Percentiles rank a stretch among this genome's conserved stretches.
phyloP scores from a whole-genome alignment of 2,113 vertebrate species.

The Zosterops hypoxanthus region DNA sequence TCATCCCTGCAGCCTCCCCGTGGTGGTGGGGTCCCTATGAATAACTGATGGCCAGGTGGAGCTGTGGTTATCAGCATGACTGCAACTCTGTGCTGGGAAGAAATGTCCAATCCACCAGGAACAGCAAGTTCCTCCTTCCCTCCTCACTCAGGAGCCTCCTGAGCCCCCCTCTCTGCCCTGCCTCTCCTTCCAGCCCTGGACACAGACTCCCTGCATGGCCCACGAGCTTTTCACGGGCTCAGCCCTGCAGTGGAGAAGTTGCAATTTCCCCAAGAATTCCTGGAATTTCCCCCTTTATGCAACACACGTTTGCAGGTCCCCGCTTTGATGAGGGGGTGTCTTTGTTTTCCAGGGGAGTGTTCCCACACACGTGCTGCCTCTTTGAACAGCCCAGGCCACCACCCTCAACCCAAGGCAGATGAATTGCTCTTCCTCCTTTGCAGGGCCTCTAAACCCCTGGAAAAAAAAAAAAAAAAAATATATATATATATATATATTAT shows the following conservation, averaged over 20 bases:
- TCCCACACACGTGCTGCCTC: constrained; percentile 47
- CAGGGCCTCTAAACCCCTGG: background rate
- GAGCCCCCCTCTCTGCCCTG: accelerated
- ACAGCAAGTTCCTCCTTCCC: background rate
- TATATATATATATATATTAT: background rate
- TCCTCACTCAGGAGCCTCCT: accelerated
- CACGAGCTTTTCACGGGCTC: background rate
- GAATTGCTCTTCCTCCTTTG: background rate
- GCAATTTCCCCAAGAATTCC: constrained; percentile 36
- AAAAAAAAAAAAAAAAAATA: background rate
- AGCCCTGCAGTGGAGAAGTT: background rate
- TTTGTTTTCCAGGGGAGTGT: constrained; percentile 37
- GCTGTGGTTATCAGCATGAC: background rate
- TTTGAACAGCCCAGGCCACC: constrained; percentile 63
- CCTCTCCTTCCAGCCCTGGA: background rate
- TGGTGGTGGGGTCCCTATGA: background rate
- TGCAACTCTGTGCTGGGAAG: background rate
- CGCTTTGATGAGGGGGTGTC: constrained; percentile 25
- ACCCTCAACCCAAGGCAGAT: constrained; percentile 32
- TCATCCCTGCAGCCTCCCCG: background rate
- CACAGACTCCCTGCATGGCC: background rate
- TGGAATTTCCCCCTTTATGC: constrained; percentile 52
- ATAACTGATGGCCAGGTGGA: background rate
- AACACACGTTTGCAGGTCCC: constrained; percentile 22
- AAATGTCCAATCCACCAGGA: background rate